Conservation (phyloP, 64 coral and sea anemone species). For the Montipora foliosa region DNA sequence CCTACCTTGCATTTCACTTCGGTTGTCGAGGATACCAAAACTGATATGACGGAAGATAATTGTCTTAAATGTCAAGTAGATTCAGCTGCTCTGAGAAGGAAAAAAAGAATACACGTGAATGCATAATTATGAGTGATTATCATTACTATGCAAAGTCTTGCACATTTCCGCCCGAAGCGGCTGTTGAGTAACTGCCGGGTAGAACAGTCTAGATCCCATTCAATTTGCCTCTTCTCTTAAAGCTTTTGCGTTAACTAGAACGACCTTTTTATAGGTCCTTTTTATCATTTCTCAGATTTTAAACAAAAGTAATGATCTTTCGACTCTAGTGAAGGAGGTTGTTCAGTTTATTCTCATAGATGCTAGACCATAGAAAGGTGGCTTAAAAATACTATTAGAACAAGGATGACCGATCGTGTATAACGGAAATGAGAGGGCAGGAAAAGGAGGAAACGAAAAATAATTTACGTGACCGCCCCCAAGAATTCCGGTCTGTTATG, state of each 20-base stretch:
- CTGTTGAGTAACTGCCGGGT: neutral
- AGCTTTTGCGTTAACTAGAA: neutral
- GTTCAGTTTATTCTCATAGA: neutral
- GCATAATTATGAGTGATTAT: slow-evolving; percentile 22
- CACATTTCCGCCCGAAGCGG: neutral
- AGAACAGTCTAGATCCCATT: neutral
- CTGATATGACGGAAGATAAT: slow-evolving; percentile 18
- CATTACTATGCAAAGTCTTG: neutral
- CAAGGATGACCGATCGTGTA: neutral
- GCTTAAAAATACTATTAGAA: neutral
- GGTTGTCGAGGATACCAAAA: slow-evolving; percentile 4
- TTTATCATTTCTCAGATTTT: too few relatives aligned
- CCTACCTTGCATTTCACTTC: neutral
- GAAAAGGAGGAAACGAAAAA: neutral
- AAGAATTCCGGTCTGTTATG: slow-evolving; percentile 6
- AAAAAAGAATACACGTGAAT: slow-evolving; percentile 1
- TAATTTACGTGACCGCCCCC: neutral
- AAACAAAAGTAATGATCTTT: too few relatives aligned
- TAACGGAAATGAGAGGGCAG: neutral
- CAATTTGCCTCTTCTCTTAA: neutral
- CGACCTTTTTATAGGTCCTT: too few relatives aligned
- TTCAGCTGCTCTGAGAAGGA: slow-evolving; percentile 10
- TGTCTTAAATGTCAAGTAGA: slow-evolving; percentile 39
- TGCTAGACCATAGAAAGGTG: neutral
- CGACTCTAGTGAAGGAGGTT: neutral